Evolutionary conservation across 2,888 invertebrate species (phyloP).

Genomic region (Anthophora plumipes): DNA sequence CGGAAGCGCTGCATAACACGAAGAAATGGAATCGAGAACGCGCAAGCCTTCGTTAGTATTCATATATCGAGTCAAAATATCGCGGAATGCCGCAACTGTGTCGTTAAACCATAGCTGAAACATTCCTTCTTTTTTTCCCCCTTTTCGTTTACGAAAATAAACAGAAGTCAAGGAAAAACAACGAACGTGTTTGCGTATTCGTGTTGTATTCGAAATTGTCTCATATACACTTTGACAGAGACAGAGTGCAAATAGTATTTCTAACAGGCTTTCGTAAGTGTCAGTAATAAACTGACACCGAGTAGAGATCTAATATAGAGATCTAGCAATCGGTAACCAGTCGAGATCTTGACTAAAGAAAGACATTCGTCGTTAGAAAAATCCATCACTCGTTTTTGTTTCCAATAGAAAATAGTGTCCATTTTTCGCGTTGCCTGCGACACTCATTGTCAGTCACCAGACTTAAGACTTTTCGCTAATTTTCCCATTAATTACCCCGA

Average conservation of each 20-base stretch:
- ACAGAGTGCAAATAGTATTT: slow-evolving; percentile 10
- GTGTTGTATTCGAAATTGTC: slow-evolving; percentile 2
- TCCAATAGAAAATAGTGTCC: no score
- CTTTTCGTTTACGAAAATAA: not conserved
- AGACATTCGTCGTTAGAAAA: no score
- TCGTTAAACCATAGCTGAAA: not conserved
- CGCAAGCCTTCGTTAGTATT: not conserved
- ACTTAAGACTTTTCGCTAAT: no score
- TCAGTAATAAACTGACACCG: not conserved
- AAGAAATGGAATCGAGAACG: not conserved
- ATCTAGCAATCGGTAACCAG: no score
- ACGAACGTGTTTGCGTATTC: not conserved
- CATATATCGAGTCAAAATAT: slow-evolving; percentile 15
- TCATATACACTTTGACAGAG: not conserved
- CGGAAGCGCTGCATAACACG: no score
- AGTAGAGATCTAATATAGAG: no score
- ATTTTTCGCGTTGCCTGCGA: no score
- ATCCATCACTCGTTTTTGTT: no score
- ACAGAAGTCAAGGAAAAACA: slow-evolving; percentile 21
- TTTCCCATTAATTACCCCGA: no score
- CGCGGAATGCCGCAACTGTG: not conserved
- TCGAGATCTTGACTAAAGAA: no score
- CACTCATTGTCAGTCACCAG: no score
- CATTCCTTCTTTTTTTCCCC: not conserved
- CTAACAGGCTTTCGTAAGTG: slow-evolving; percentile 1